phyloP scores from a whole-genome alignment of 2,888 invertebrate species.

The Pammene fasciana region DNA sequence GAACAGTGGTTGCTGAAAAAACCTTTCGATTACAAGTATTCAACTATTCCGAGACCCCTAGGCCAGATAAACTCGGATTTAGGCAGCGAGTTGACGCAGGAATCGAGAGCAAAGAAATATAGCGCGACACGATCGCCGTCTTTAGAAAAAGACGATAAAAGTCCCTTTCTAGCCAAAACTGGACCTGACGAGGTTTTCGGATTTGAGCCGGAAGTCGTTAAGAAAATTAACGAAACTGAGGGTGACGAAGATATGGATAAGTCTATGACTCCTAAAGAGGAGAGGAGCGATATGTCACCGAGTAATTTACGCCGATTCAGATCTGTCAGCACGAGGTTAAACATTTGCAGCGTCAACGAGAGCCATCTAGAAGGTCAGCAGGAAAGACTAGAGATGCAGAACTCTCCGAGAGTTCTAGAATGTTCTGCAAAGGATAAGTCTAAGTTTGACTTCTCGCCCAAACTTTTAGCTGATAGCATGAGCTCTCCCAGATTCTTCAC shows the following conservation, averaged over 20 bases:
- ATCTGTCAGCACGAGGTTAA: slow-evolving; percentile 73
- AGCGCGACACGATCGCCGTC: slow-evolving; percentile 79
- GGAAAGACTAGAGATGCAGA: slow-evolving; percentile 72
- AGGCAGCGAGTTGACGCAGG: slow-evolving; percentile 65
- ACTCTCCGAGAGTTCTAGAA: slow-evolving; percentile 70
- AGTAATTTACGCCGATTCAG: slow-evolving; percentile 67
- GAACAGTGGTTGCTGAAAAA: slow-evolving; percentile 78
- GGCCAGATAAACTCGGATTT: slow-evolving; percentile 67
- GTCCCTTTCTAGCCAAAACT: slow-evolving; percentile 69
- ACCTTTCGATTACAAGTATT: slow-evolving; percentile 70
- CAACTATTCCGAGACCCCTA: slow-evolving; percentile 69
- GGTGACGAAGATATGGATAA: slow-evolving; percentile 54
- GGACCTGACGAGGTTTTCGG: slow-evolving; percentile 65
- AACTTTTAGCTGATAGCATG: slow-evolving; percentile 66
- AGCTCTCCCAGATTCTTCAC: slow-evolving; percentile 76
- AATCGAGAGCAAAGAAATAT: slow-evolving; percentile 68
- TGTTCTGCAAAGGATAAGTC: slow-evolving; percentile 76
- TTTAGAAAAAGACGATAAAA: slow-evolving; percentile 80
- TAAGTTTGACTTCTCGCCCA: slow-evolving; percentile 78
- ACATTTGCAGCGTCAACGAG: slow-evolving; percentile 72
- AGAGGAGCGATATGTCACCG: slow-evolving; percentile 60
- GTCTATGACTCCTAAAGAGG: slow-evolving; percentile 56
- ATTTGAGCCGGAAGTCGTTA: slow-evolving; percentile 65
- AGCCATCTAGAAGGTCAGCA: slow-evolving; percentile 64
- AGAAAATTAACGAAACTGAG: slow-evolving; percentile 55